Base-by-base conservation (phyloP, 2,888 invertebrate species). In the Ochlodes sylvanus region DNA sequence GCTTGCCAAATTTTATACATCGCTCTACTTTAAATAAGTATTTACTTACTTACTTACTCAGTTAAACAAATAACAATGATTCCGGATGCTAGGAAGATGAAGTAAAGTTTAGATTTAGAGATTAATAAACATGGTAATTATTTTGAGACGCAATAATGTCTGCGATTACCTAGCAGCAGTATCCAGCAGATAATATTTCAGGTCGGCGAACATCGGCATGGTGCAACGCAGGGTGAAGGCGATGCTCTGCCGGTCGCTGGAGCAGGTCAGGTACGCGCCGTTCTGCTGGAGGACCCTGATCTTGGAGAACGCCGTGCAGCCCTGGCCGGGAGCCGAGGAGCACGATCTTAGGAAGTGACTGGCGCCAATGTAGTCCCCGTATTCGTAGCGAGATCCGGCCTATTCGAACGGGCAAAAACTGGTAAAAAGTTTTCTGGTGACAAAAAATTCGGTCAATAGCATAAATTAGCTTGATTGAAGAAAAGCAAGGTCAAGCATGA, bases 311-410 rank as follows among this genome's bases (percentile, higher is more conserved):
- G 93, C 92, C 7, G 94, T 90, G 10, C 95, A 94, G 21, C 94
- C 94, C 72, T 94, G 93, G 4, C 97, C 97, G 14, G 96, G 94
- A 54, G 96, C 88, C 5, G 96, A 95, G n/a, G 97, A 95, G 55
- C 95, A 94, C 62, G 96, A 94, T 63, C 99, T 95, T 21, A 99
- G 82, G 76, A 96, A 92, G 89, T 99, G 98, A 2, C 95, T 92
- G 0, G 95, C 94, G 19, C 99, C 99, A 69, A 95, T 90, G 68
- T 95, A 96, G 0, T 96, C 95, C 21, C 95, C 94, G 0, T 89
- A 88, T 88, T 99, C 99, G 86, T 96, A 96, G 14, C 99, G 96
- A 10, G 98, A 95, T 14, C 99, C 99, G 79, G 96, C 96, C 85
- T 98, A 96, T 73, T n/a, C 42, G 12, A 38, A 38, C 9, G 2